Evolutionary conservation across 2,797 vertebrate species (phyloP), one percentile per base, ranked within the genome.

Genomic region (Synanceia verrucosa): DNA sequence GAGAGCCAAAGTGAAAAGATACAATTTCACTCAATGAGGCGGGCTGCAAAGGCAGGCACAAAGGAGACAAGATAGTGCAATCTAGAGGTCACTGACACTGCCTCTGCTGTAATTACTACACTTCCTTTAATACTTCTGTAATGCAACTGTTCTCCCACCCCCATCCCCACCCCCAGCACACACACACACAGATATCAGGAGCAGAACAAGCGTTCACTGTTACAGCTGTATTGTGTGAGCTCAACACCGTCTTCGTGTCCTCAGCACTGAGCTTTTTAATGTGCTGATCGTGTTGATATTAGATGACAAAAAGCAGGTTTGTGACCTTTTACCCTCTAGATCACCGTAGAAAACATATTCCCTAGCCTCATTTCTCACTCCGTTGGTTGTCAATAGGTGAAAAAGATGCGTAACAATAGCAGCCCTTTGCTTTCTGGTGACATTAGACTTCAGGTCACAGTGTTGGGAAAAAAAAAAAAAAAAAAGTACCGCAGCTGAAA

Each of bases 61-160:
- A 97, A 97, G 93, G 95, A 96, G 96, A 96, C 95, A 95, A 96
- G 95, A 97, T 96, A 96, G 95, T 95, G 95, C 95, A 96, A 97
- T 96, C 94, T 94, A 93, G 93, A 95, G 97, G 96, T 97, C 96
- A 92, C 87, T 90, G 96, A 96, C 96, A 96, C 90, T 48, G 93
- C 93, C 95, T 92, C 91, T 92, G 93, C 93, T 95, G 94, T 97
- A 97, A 99, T 98, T 97, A 98, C 90, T 96, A 95, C 94, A 96
- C 96, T 96, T 97, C 95, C 95, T 95, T 95, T 95, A 93, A 94
- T 92, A 93, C 91, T 89, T 87, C 86, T 91, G 87, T 78, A 86
- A 86, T 87, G 83, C 86, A 88, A 87, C 81, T 78, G 74, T 72
- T 65, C 52, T 48, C 75, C 83, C 83, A 78, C 66, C 61, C 81